These are phyloP conservation scores for Ormia ochracea DNA, from an alignment of 2,888 invertebrate genomes.

Conservation along the genomic window DNA sequence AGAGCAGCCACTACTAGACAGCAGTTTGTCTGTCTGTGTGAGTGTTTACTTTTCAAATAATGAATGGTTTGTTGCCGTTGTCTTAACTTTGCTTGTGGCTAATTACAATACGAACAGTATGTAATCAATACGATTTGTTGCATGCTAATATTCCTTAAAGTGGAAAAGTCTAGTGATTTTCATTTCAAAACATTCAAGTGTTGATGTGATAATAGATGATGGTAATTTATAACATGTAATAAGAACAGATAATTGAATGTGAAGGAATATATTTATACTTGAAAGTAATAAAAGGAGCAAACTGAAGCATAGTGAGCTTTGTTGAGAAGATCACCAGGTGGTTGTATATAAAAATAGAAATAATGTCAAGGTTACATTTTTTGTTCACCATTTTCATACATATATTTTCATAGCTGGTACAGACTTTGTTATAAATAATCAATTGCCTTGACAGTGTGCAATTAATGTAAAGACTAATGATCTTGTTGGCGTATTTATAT, in stretches of 20 bases:
- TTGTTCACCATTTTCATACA: no score
- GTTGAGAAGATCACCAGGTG: no score
- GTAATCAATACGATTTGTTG: conserved; percentile 62
- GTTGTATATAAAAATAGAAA: no score
- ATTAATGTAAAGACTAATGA: no score
- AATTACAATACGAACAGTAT: conserved; percentile 61
- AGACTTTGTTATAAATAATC: no score
- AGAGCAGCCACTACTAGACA: conserved; percentile 43
- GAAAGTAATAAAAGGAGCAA: neutral
- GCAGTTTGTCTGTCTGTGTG: neutral
- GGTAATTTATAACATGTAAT: conserved; percentile 60
- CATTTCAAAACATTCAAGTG: conserved; percentile 50
- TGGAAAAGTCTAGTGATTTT: conserved; percentile 48
- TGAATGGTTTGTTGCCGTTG: conserved; percentile 58
- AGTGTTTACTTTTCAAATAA: conserved; percentile 9
- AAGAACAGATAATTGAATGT: conserved; percentile 50
- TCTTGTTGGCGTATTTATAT: no score
- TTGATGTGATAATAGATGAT: conserved; percentile 61
- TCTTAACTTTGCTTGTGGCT: conserved; percentile 62
- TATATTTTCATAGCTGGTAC: no score
- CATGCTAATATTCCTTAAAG: conserved; percentile 50
- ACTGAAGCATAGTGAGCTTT: neutral
- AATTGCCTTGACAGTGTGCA: no score
- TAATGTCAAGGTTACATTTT: no score
- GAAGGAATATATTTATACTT: neutral